Base-by-base conservation (phyloP, 2,888 invertebrate genomes). In the Trissolcus brochymenae region DNA sequence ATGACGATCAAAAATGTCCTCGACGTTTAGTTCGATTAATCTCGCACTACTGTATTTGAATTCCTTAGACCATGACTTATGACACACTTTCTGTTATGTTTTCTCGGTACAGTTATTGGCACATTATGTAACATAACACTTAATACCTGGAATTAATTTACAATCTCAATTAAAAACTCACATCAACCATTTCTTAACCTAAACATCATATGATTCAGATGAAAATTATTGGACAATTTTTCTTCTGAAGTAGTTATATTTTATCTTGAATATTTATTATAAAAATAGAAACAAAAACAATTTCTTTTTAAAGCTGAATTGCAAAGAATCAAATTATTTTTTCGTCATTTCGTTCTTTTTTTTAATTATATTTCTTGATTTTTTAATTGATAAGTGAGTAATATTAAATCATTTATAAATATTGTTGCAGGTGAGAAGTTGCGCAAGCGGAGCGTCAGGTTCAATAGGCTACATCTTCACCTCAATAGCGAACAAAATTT, bases 381-480 rank as follows among this genome's bases (percentile, higher is more conserved):
- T 14, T n/a, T n/a, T 4, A 43, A n/a, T 43, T 43, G 0, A n/a
- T 19, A 43, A 43, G 1, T 11, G n/a, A 6, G n/a, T 43, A 13
- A 43, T n/a, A 11, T 43, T 43, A 43, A 4, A 43, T 7, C 6
- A n/a, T 11, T 9, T 13, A 2, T 41, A 41, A 43, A 6, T 43
- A 4, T 43, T n/a, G 3, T 49, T 49, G n/a, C 21, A 92, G 92
- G 91, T 93, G 7, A 90, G 95, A 25, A 93, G 94, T 1, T 92
- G 92, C 0, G 95, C 94, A 0, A 93, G 94, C 0, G 95, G 95
- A 0, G 88, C 94, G 3, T 92, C 94, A 0, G 93, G 94, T 16
- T 95, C 93, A 0, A 90, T 93, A 0, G 94, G 94, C 3, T 96
- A 95, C 85, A 90, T 95, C 29, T 94, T 95, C 82, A 93, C 93